Evolutionary conservation across 2,888 invertebrate species (phyloP), one percentile per base, ranked within the genome.

Genomic region (Sepiola atlantica): DNA sequence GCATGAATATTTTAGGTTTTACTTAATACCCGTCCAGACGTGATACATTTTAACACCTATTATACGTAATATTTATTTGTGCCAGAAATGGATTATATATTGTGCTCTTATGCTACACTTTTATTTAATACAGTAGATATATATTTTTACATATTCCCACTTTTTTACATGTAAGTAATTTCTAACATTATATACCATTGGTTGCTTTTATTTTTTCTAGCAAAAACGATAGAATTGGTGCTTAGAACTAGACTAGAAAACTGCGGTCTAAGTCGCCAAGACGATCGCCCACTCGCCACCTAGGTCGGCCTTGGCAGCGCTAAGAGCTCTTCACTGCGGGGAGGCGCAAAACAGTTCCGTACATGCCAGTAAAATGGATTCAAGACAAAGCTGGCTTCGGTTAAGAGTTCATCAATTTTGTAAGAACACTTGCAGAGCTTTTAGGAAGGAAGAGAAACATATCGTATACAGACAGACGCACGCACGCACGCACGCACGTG

Each of bases 331-430:
- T 77, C 77, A n/a, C 77, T 77, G n/a, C 77, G 16, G 77, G 77
- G 77, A 77, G 77, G 77, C 32, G 77, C 77, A 77, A 77, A 77
- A 77, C 77, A 77, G 77, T 77, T 77, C 77, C 32, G 77, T 16
- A 77, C 77, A 77, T 77, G 77, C 77, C n/a, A 77, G 77, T 77
- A 32, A 77, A 77, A 77, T 77, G 77, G 77, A 77, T 77, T 77
- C 77, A 77, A 77, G 77, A 77, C 77, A 77, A 77, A n/a, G 77
- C 77, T 77, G 77, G n/a, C 77, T 77, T 77, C 77, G 77, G 77
- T 77, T 77, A 77, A 77, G 77, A 77, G 77, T 77, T 77, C 77
- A 77, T 77, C 77, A n/a, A 77, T 77, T 77, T 32, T 77, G 77
- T 77, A 77, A 77, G 77, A n/a, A 77, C 77, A 16, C 77, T 77